Conservation (phyloP, 2,888 invertebrate genomes). For the Lepidocyrtoides sp. region DNA sequence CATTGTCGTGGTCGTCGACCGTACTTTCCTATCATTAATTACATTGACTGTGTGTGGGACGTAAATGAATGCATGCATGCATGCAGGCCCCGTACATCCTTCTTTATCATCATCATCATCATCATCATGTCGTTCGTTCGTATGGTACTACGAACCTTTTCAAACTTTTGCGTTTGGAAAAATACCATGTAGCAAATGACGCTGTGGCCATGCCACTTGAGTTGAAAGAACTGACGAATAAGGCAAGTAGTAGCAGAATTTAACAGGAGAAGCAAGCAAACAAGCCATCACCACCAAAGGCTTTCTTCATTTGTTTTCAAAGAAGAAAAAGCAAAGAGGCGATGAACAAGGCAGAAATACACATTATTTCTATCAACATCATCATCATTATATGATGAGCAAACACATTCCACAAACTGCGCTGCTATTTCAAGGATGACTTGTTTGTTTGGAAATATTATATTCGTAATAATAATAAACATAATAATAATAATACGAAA, state of each 20-base stretch:
- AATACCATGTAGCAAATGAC: not conserved
- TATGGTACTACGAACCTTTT: not conserved
- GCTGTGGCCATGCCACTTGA: no score
- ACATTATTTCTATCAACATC: not conserved
- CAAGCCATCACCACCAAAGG: no score
- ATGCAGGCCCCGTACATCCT: not conserved
- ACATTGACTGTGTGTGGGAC: not conserved
- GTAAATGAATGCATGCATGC: not conserved
- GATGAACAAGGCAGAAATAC: not conserved
- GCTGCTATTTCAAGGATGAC: not conserved
- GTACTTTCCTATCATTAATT: conserved; percentile 21
- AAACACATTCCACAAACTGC: not conserved
- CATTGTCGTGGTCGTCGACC: not conserved
- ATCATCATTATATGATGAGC: not conserved
- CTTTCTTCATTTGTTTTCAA: no score
- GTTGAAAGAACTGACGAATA: no score
- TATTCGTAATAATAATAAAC: no score
- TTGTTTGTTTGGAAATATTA: not conserved
- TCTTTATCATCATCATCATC: not conserved
- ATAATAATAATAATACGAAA: no score
- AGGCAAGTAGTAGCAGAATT: no score
- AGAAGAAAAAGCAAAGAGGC: not conserved
- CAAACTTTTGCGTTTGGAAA: not conserved
- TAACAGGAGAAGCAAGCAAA: no score
- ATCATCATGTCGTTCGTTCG: no score